These are phyloP conservation scores for Scomber japonicus DNA, from an alignment of 2,113 vertebrate species.

Conservation along the genomic window DNA sequence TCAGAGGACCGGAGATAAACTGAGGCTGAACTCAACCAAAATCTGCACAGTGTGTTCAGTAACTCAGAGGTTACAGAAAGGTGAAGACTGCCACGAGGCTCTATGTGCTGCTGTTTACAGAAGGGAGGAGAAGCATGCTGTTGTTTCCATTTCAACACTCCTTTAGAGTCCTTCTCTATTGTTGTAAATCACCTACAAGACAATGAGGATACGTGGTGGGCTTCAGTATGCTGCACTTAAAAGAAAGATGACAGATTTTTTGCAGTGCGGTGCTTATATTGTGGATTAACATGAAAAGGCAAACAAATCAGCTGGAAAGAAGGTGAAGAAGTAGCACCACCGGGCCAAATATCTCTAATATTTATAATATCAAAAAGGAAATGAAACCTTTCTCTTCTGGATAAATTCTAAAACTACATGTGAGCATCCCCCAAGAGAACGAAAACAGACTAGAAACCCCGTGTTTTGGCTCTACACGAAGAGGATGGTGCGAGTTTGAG, in stretches of 20 bases:
- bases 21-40: neutral
- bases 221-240: neutral
- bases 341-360: neutral
- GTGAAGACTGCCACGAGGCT: conserved; percentile 5
- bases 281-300: conserved; percentile 2
- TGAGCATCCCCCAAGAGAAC: conserved; percentile 17
- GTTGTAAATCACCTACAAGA: conserved; percentile 10
- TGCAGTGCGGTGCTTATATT: neutral
- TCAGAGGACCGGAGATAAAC: neutral
- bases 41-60: neutral
- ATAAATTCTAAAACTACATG: conserved; percentile 6
- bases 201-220: neutral
- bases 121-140: conserved; percentile 9
- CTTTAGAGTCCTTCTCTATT: neutral
- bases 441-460: conserved; percentile 42
- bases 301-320: neutral
- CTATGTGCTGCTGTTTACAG: conserved; percentile 25
- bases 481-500: conserved; percentile 71
- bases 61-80: conserved; percentile 11
- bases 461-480: conserved; percentile 58
- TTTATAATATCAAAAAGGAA: conserved; percentile 3
- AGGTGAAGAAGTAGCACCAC: neutral
- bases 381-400: neutral
- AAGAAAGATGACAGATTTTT: neutral
- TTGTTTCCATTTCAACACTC: conserved; percentile 16